Conservation (phyloP, 2,113 vertebrate species). For the Polyodon spathula region DNA sequence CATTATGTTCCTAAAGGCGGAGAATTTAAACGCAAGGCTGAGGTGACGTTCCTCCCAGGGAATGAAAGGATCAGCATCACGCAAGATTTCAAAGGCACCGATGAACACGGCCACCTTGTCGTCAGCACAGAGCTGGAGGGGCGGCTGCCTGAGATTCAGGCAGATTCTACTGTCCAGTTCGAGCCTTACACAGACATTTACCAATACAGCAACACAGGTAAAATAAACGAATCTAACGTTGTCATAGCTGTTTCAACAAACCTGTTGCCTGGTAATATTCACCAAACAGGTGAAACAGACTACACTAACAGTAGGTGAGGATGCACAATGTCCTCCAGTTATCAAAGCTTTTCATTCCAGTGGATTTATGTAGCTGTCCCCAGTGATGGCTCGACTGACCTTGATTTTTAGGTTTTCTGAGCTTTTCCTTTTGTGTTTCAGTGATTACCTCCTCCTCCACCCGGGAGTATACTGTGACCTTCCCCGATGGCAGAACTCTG, state of each 20-base stretch:
- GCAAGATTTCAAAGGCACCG: constrained; percentile 78
- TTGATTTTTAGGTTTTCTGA: constrained; percentile 13
- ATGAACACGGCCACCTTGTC: constrained; percentile 84
- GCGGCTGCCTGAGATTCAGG: constrained; percentile 59
- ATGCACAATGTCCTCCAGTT: no score
- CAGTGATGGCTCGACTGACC: no score
- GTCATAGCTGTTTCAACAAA: no score
- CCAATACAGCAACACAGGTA: constrained; percentile 54
- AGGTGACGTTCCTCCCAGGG: constrained; percentile 73
- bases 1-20: constrained; percentile 54
- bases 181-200: constrained; percentile 80
- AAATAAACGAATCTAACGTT: no score
- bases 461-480: constrained; percentile 67
- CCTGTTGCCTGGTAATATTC: no score
- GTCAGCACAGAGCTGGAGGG: constrained; percentile 80
- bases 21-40: constrained; percentile 69
- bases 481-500: constrained; percentile 48
- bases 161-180: constrained; percentile 62
- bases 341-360: no score
- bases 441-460: constrained; percentile 84
- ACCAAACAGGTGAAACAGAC: no score
- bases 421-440: constrained; percentile 18
- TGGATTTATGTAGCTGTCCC: no score
- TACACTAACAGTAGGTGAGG: no score
- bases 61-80: constrained; percentile 69